Evolutionary conservation across 92 coral and sea anemone genomes (phyloP).

Genomic region (Epizoanthus rinbou): DNA sequence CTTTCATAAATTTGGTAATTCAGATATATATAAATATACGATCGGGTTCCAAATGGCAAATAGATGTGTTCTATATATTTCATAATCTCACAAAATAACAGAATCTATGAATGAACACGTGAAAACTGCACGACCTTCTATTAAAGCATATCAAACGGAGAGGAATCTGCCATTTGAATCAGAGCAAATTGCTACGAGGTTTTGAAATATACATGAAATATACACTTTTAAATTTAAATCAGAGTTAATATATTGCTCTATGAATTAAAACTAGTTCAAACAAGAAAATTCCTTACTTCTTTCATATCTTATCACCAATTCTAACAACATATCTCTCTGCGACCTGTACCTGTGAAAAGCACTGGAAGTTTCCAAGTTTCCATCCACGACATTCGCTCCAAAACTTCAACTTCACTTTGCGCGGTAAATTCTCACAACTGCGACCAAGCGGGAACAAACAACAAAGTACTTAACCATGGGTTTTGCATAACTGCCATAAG

Average conservation of each 20-base stretch:
- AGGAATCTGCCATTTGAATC: too few species aligned
- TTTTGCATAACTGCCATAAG: slow-evolving; percentile 4
- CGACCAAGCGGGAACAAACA: slow-evolving; percentile 22
- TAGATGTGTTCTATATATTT: too few species aligned
- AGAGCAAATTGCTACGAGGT: too few species aligned
- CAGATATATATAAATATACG: too few species aligned
- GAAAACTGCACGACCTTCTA: too few species aligned
- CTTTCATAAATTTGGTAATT: too few species aligned
- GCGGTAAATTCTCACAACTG: background rate
- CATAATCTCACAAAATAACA: too few species aligned
- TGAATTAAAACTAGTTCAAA: background rate
- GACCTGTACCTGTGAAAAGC: background rate
- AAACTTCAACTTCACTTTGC: background rate
- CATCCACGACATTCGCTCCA: background rate
- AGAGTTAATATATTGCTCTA: background rate
- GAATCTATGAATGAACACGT: too few species aligned
- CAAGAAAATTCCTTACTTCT: background rate
- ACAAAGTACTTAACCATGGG: background rate
- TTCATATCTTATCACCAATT: background rate
- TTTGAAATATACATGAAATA: too few species aligned
- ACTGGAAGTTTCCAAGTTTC: background rate
- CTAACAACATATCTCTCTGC: background rate
- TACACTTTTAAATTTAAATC: background rate
- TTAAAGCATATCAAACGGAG: too few species aligned
- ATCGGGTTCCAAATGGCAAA: too few species aligned